Evolutionary conservation across 2,113 vertebrate genomes (phyloP).

Genomic region (Gavia stellata): DNA sequence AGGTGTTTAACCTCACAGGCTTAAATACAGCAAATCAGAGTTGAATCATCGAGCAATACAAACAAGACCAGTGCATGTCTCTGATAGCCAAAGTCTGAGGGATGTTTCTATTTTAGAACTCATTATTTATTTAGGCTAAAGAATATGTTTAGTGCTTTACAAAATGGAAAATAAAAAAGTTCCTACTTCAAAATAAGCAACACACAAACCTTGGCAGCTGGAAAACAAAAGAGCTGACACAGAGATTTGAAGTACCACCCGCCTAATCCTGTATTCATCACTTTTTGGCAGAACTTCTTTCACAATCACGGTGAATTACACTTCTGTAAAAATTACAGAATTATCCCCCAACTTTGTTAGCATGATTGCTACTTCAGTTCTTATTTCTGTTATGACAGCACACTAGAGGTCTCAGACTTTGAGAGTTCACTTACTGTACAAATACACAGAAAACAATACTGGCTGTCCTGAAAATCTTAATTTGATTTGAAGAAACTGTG

Average conservation of each 20-base stretch:
- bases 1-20: background rate
- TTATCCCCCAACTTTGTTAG: background rate
- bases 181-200: background rate
- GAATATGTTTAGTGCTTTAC: background rate
- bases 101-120: background rate
- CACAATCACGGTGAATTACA: background rate
- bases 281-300: background rate
- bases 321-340: background rate
- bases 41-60: background rate
- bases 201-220: background rate
- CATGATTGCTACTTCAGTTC: background rate
- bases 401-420: background rate
- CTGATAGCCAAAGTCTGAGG: background rate
- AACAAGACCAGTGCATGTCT: background rate
- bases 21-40: background rate
- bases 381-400: background rate
- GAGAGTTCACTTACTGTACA: background rate
- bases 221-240: background rate
- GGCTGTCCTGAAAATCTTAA: background rate
- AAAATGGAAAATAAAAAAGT: background rate
- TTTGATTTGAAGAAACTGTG: background rate
- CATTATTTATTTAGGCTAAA: background rate
- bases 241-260: background rate
- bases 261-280: background rate
- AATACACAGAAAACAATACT: background rate